Base-by-base conservation (phyloP, 2,888 invertebrate species). In the Glaucopsyche alexis region DNA sequence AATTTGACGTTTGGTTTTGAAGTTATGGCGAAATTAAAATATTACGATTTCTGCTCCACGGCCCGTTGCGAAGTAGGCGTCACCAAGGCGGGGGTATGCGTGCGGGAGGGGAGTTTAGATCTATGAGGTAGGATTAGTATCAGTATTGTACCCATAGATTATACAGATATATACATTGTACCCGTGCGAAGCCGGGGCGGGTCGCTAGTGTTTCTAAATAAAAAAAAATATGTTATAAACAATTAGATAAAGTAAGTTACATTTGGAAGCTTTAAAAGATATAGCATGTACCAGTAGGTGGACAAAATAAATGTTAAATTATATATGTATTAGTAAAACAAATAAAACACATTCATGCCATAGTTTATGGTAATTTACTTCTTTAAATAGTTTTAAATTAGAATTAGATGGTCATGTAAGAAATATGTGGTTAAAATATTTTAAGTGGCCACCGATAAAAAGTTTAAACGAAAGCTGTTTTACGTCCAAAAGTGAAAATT, bases 341-440 rank as follows among this genome's bases (percentile, higher is more conserved):
- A 11, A 42, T 5, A 42, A 8, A 29, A 1, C 29, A 60, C 29
- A 60, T 11, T 6, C 29, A 29, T 60, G 60, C 29, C 60, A 29
- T 29, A 60, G 29, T 60, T 29, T 29, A 60, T 19, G 19, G 60
- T 29, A 29, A 13, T 60, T 60, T 60, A 60, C 11, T 13, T 60
- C 11, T 60, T 13, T 29, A 19, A 60, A 60, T 60, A 60, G 19
- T 60, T 60, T 29, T 60, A 60, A 60, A 60, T 29, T 60, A 60
- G 29, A 60, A 13, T 29, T 7, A 60, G 13, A 13, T 13, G 60
- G 13, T 60, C 60, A 29, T 60, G 29, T 60, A 14, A 60, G 29
- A 29, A 13, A 60, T 29, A 29, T 60, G 29, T 60, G 29, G 29
- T 38, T 55, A 11, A 55, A 55, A 55, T 19, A 55, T 60, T 60